Evolutionary conservation across 2,797 vertebrate species (phyloP), one percentile per base, ranked within the genome.

Genomic region (Pipistrellus pipistrellus): DNA sequence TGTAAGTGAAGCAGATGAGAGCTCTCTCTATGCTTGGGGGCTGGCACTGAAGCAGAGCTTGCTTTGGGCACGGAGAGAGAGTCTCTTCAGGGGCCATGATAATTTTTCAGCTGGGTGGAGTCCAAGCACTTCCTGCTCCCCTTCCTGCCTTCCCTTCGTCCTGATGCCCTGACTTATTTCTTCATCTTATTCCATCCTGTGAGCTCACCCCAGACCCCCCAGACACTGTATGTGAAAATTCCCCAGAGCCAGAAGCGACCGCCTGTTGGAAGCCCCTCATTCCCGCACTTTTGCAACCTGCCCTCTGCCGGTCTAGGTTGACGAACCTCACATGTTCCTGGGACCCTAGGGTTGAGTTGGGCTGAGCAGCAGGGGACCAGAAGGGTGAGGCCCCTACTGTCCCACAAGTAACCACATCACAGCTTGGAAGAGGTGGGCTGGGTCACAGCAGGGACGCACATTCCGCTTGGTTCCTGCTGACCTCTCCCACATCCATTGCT

Each of bases 371-470:
- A 55, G 92, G 23, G 18, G 51, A 87, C 68, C 62, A 91, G 68
- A 68, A 88, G 48, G n/a, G 71, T 87, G 69, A 87, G 30, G 73
- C 44, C 46, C 35, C 75, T 84, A 41, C 48, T 72, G 72, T 15
- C 75, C 81, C 83, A 3, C 89, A 90, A 95, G 76, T 77, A 93
- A 88, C 48, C 55, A 64, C 41, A 62, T 64, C 46, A 78, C 76
- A 89, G 73, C 73, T 87, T 91, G 85, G 76, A 93, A 94, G 62
- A 75, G 23, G 77, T 75, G 35, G 77, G 53, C 76, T 92, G 93
- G 94, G 81, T 95, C 90, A 97, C 51, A 51, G 44, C 38, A 2
- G 53, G 93, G 94, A 80, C 95, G 95, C 84, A 72, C 95, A 95
- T 97, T 97, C 96, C 95, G 51, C 57, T 85, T 75, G 71, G 76